These are phyloP conservation scores for Lerema accius DNA, from an alignment of 1,140 invertebrate genomes.

Conservation along the genomic window DNA sequence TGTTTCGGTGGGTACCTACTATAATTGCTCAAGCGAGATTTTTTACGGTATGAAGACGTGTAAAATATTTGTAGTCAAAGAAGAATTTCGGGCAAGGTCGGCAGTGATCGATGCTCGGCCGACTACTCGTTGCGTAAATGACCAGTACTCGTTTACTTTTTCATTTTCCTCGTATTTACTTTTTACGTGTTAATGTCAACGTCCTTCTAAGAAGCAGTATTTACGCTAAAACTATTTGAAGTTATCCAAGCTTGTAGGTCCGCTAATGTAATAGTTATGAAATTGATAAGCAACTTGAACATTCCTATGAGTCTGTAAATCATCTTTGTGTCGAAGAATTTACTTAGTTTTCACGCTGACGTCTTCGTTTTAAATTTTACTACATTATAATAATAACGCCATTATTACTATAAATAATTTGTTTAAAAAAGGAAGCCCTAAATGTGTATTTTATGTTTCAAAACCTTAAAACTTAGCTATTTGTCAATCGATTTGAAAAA, in stretches of 20 bases:
- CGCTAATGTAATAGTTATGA: slow-evolving; percentile 32
- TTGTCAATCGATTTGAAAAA: too few species aligned
- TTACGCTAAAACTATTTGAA: slow-evolving; percentile 35
- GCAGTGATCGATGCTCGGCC: slow-evolving; percentile 64
- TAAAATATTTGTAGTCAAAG: slow-evolving; percentile 47
- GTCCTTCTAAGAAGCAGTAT: slow-evolving; percentile 47
- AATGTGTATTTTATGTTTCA: too few species aligned
- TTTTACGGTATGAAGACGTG: slow-evolving; percentile 31
- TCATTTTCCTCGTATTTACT: slow-evolving; percentile 65
- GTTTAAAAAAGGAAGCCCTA: too few species aligned
- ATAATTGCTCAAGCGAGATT: too few species aligned
- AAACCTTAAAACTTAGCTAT: too few species aligned
- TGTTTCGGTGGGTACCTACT: too few species aligned
- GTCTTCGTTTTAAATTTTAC: too few species aligned
- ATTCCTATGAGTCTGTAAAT: not conserved
- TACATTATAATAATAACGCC: too few species aligned
- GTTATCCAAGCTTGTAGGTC: slow-evolving; percentile 36
- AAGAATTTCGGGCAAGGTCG: slow-evolving; percentile 76
- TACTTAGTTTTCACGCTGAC: too few species aligned
- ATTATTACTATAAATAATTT: too few species aligned
- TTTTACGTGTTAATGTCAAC: slow-evolving; percentile 55
- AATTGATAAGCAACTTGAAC: slow-evolving; percentile 26
- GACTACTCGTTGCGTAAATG: slow-evolving; percentile 63
- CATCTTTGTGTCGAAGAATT: not conserved
- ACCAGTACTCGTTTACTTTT: slow-evolving; percentile 52